Conservation (phyloP, 2,797 vertebrate genomes). For the Calcarius lapponicus region DNA sequence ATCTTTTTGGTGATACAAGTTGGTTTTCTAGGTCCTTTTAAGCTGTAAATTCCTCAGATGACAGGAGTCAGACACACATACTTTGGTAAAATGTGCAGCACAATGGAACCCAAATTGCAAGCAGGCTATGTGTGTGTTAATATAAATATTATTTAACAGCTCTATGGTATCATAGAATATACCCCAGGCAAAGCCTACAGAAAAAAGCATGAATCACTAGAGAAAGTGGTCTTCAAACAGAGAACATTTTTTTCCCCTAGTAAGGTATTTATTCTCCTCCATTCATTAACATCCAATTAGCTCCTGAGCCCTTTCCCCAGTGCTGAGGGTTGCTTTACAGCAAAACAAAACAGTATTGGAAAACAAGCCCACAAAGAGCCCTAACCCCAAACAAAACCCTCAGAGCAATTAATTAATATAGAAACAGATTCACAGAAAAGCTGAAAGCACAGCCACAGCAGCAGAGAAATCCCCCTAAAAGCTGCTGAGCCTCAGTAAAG, state of each 20-base stretch:
- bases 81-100: background rate
- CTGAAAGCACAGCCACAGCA: background rate
- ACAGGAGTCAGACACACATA: rapidly evolving
- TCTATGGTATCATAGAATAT: background rate
- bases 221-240: background rate
- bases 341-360: background rate
- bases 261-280: background rate
- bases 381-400: background rate
- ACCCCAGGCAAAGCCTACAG: background rate
- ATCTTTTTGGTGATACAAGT: background rate
- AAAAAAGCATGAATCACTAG: background rate
- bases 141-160: background rate
- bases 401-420: background rate
- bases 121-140: background rate
- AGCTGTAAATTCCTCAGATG: background rate
- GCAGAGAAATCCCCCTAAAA: background rate
- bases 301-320: background rate
- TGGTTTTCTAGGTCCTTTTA: background rate
- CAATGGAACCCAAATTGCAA: background rate
- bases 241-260: background rate
- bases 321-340: background rate
- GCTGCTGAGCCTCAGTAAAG: background rate
- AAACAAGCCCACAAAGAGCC: background rate
- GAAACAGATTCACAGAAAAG: background rate
- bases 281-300: conserved; percentile 25